Conservation (phyloP, 1,140 invertebrate species). For the Cryptotermes secundus region DNA sequence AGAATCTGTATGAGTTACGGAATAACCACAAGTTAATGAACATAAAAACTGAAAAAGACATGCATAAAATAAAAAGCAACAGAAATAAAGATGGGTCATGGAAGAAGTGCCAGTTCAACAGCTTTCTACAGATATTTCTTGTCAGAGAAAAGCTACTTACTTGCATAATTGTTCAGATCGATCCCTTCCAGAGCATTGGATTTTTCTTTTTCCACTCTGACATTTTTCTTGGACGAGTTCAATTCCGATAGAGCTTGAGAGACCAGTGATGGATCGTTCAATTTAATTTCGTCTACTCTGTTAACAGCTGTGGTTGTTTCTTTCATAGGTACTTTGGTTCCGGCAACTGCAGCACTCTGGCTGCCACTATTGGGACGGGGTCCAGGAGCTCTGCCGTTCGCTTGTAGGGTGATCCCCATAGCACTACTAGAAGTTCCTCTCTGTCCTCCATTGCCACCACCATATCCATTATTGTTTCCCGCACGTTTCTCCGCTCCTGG, state of each 20-base stretch:
- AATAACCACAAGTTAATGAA: neutral
- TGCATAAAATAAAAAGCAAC: neutral
- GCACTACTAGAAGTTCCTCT: conserved; percentile 25
- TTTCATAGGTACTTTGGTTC: conserved; percentile 38
- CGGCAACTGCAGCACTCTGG: conserved; percentile 35
- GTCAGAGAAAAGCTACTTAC: conserved; percentile 45
- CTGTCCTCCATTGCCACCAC: conserved; percentile 27
- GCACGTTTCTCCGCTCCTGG: conserved; percentile 50
- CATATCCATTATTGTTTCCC: conserved; percentile 42
- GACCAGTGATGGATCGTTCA: conserved; percentile 56
- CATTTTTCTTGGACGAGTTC: conserved; percentile 49
- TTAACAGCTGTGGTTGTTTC: conserved; percentile 53
- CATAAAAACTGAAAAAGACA: neutral
- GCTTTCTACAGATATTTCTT: neutral
- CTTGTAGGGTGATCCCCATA: neutral
- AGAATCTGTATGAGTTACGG: neutral
- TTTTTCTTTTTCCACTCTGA: conserved; percentile 51
- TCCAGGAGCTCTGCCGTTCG: conserved; percentile 52
- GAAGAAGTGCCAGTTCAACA: neutral
- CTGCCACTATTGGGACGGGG: conserved; percentile 41
- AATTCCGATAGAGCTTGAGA: conserved; percentile 59
- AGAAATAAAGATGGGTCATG: neutral
- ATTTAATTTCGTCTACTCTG: conserved; percentile 59
- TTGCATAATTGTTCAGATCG: conserved; percentile 56
- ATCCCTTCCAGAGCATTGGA: conserved; percentile 53